Evolutionary conservation across 1,140 invertebrate species (phyloP).

Genomic region (Pentalonia nigronervosa): DNA sequence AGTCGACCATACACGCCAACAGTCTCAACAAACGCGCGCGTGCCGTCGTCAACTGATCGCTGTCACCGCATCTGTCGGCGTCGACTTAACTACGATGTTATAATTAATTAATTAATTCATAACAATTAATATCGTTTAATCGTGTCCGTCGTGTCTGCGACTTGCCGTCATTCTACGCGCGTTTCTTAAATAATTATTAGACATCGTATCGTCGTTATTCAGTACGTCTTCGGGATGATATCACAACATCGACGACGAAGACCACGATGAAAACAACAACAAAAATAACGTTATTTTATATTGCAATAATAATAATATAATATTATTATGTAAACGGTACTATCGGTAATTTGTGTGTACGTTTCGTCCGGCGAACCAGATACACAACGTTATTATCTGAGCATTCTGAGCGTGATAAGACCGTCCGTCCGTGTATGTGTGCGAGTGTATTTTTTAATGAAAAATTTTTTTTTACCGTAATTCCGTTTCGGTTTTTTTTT

Average conservation of each 20-base stretch:
- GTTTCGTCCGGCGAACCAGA: background rate
- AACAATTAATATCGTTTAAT: background rate
- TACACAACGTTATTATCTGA: background rate
- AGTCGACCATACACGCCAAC: background rate
- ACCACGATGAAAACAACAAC: background rate
- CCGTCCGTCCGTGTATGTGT: background rate
- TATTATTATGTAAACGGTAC: background rate
- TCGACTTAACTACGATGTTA: background rate
- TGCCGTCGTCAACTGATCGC: constrained; percentile 16
- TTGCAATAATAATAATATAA: background rate
- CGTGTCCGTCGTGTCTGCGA: background rate
- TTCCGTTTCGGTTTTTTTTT: constrained; percentile 14
- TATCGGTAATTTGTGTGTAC: background rate
- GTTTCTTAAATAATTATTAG: background rate
- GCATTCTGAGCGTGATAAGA: constrained; percentile 26
- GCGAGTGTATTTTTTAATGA: background rate
- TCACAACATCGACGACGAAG: no score
- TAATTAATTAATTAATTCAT: background rate
- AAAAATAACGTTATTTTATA: background rate
- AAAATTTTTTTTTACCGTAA: background rate
- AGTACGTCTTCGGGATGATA: background rate
- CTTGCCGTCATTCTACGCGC: background rate
- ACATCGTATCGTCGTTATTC: background rate
- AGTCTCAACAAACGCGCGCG: constrained; percentile 42
- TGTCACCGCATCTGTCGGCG: background rate